Base-by-base conservation (phyloP, 2,797 vertebrate species). In the Danio jaintianensis region DNA sequence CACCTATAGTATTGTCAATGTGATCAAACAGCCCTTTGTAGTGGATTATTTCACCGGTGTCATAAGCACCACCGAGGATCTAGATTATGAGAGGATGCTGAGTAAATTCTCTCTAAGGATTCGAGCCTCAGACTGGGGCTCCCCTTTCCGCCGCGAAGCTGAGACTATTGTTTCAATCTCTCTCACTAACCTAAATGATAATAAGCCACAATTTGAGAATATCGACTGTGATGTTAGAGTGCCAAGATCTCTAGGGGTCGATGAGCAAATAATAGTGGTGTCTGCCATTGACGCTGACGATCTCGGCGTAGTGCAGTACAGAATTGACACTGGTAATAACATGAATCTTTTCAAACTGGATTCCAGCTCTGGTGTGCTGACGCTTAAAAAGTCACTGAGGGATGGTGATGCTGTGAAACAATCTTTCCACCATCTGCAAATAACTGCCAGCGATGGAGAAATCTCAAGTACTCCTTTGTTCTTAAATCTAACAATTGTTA, bases 251-350 rank as follows among this genome's bases (percentile, higher is more conserved):
- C 92, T 95, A 47, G 88, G 88, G 29, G 91, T 95, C n/a, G 94
- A 94, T 50, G 94, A 95, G 52, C 94, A 94, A 76, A 94, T 96
- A 84, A 92, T 94, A 1, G 94, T 94, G 0, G 91, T 96, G 11
- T 96, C 95, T 84, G 95, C 95, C 16, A 96, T 96, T 56, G 95
- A 96, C 82, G 94, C 93, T 0, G 95, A 96, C 83, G 94, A 96
- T 66, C 91, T 96, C 5, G 94, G 95, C 86, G 79, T 96, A 85
- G 95, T 96, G 16, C 92, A 84, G 45, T 96, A 96, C 75, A 92
- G 92, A 82, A 94, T 96, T 76, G 92, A 94, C 86, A 91, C 92
- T 48, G 95, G 95, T 16, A 95, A 96, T 64, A 93, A 94, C 38
- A 86, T 94, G 4, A 91, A 90, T 82, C 91, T 96, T 76, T 96